Evolutionary conservation across 30 jellyfish, hydroid and myxozoan species (phyloP).

Genomic region (Clytia hemisphaerica): DNA sequence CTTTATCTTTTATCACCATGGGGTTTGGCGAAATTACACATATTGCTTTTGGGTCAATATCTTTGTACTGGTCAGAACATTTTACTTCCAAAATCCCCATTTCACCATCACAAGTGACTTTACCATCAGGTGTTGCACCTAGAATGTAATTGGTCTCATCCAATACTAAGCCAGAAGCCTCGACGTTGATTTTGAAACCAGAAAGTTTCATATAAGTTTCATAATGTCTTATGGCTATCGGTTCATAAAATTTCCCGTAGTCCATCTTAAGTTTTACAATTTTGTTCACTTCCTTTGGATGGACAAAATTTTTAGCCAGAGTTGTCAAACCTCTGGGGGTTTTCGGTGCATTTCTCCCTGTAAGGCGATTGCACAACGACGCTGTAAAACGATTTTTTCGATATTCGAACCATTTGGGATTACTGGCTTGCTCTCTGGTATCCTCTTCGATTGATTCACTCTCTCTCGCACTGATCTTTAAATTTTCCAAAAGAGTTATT

Average conservation of each 20-base stretch:
- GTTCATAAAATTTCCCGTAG: constrained; percentile 14
- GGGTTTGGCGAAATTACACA: not conserved
- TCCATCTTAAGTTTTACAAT: constrained; percentile 8
- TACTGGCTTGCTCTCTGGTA: not conserved
- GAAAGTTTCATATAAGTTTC: constrained; percentile 9
- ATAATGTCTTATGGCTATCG: constrained; percentile 6
- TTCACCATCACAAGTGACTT: constrained; percentile 1
- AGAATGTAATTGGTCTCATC: constrained; percentile 11
- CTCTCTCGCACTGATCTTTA: no score
- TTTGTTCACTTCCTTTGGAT: not conserved
- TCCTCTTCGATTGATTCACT: not conserved
- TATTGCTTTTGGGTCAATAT: not conserved
- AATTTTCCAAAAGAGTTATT: no score
- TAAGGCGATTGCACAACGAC: no score
- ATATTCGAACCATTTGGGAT: not conserved
- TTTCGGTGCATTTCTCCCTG: not conserved
- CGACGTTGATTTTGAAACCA: not conserved
- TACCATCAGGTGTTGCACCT: constrained; percentile 33
- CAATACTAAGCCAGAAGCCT: constrained; percentile 8
- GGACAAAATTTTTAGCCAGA: not conserved
- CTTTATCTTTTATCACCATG: not conserved
- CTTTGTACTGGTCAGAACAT: constrained; percentile 13
- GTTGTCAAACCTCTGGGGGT: not conserved
- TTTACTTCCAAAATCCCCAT: constrained; percentile 25
- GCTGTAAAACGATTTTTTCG: not conserved